Evolutionary conservation across 2,888 invertebrate genomes (phyloP), one percentile per base, ranked within the genome.

Genomic region (Nysson spinosus): DNA sequence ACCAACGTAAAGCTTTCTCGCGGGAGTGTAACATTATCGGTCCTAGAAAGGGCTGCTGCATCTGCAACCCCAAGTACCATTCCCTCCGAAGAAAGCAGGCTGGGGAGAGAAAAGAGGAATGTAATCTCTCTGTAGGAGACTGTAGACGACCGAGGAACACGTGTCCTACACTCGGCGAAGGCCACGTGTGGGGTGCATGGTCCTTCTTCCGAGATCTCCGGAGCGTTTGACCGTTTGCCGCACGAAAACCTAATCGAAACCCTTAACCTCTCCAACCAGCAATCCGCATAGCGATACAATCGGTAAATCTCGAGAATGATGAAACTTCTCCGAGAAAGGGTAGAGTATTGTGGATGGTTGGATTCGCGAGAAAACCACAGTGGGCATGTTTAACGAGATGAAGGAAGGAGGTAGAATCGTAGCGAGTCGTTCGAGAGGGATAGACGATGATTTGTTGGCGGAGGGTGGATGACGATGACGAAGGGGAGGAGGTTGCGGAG

Each of bases 131-230:
- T 76, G 86, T 83, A 86, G 86, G 86, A 85, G 86, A 80, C 80
- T 81, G 86, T 83, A 86, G 86, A 86, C 85, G 86, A 80, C 80
- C 80, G 76, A 68, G 78, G 75, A 83, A 85, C 86, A 87, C 85
- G 81, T 86, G 86, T 86, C 81, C 75, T 79, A 71, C 81, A 83
- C 79, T 80, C 79, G 47, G 32, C 24, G 39, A 54, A 57, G 80
- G 81, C 85, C 85, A 85, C 85, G 85, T 85, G 85, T 84, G 80
- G 81, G 81, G 81, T 76, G 65, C 58, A 64, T 50, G 72, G 68
- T 68, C 72, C 72, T 72, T 68, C 64, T 55, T 37, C 51, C 69
- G n/a, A 55, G 52, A 72, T 56, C 49, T 44, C 50, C 46, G 22
- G 39, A 20, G 22, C 35, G 44, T 47, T 46, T 42, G 47, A 6